phyloP scores from a whole-genome alignment of 2,888 invertebrate species.

The Dioctria rufipes region DNA sequence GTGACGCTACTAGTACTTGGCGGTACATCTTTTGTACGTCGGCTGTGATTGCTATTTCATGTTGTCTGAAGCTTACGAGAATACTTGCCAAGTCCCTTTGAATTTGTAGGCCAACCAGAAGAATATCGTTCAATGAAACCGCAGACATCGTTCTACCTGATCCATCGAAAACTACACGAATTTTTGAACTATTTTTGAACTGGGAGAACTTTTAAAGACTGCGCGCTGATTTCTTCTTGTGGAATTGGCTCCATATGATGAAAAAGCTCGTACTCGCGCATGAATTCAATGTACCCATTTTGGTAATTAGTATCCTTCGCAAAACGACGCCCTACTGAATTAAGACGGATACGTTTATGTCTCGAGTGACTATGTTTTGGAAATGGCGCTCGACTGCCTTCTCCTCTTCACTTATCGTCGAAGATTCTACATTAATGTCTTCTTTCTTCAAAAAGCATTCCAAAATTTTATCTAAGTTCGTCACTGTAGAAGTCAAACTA shows the following conservation, averaged over 20 bases:
- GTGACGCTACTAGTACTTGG: no score
- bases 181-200: slow-evolving; percentile 5
- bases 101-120: slow-evolving; percentile 2
- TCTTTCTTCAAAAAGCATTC: no score
- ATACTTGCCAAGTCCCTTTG: slow-evolving; percentile 9
- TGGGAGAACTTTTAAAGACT: slow-evolving; percentile 31
- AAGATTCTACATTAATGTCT: no score
- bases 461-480: no score
- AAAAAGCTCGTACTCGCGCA: slow-evolving; percentile 59
- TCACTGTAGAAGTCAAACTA: no score
- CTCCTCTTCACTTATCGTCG: no score
- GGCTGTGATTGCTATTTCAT: background rate
- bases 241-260: slow-evolving; percentile 59
- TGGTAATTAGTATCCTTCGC: slow-evolving; percentile 42
- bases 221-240: background rate
- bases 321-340: no score
- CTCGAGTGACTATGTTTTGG: no score
- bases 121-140: slow-evolving; percentile 22
- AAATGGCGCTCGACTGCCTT: no score
- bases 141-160: background rate
- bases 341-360: no score
- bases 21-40: background rate
- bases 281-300: slow-evolving; percentile 54
- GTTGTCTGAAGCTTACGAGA: background rate
- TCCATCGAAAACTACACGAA: slow-evolving; percentile 32